Conservation (phyloP, 2,797 vertebrate genomes). For the Oreortyx pictus region DNA sequence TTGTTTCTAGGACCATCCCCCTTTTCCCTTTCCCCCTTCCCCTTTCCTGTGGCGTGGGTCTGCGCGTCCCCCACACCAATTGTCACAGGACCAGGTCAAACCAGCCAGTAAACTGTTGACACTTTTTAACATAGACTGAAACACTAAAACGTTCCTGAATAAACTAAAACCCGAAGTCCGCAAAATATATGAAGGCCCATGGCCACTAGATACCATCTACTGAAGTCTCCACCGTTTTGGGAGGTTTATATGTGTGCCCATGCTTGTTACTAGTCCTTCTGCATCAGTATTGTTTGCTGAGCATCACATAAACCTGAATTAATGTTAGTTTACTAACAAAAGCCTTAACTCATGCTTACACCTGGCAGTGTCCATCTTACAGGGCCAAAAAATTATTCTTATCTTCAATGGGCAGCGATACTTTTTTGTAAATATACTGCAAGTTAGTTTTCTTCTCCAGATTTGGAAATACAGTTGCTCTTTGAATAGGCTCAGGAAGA, state of each 20-base stretch:
- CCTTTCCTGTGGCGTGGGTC: too few relatives aligned
- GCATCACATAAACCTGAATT: neutral
- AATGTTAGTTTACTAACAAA: neutral
- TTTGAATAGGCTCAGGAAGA: neutral
- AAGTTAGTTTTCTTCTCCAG: neutral
- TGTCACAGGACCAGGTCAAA: too few relatives aligned
- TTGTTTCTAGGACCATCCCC: too few relatives aligned
- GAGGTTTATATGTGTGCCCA: rapidly evolving
- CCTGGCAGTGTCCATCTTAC: neutral
- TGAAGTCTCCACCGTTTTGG: neutral
- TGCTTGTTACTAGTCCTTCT: neutral
- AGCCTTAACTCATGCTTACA: neutral
- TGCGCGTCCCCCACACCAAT: too few relatives aligned
- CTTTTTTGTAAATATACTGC: neutral
- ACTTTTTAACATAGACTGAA: neutral
- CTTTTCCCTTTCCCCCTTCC: too few relatives aligned
- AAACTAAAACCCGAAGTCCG: neutral
- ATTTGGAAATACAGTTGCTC: neutral
- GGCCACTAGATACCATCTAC: neutral
- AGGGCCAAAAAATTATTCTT: neutral
- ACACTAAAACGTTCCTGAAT: neutral
- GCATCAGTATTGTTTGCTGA: neutral
- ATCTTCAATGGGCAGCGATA: neutral
- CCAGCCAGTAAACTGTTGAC: too few relatives aligned
- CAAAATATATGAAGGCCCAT: neutral